Evolutionary conservation across 2,113 vertebrate species (phyloP).

Genomic region (Ivindomyrus marchei): DNA sequence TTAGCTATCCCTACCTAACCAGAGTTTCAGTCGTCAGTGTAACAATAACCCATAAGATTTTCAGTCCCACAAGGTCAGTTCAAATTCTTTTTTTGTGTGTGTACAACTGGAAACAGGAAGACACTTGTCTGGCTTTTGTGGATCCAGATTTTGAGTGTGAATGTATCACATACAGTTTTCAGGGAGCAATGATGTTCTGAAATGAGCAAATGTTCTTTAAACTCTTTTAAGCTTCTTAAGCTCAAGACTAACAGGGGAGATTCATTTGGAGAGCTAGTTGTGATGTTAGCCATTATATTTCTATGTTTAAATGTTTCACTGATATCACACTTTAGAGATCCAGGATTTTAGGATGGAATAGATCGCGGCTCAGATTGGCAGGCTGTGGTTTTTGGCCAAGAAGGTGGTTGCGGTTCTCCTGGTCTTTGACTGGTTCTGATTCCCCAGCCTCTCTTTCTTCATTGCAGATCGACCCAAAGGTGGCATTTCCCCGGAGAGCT

Average conservation of each 20-base stretch:
- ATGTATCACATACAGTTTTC: background rate
- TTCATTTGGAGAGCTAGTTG: background rate
- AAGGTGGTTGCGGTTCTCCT: background rate
- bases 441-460: constrained; percentile 14
- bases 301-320: background rate
- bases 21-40: background rate
- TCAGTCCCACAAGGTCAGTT: background rate
- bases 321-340: background rate
- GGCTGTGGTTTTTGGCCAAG: background rate
- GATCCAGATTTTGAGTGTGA: background rate
- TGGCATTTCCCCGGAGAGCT: constrained; percentile 88
- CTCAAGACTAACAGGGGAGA: background rate
- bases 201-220: background rate
- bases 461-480: constrained; percentile 89
- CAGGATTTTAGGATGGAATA: background rate
- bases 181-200: background rate
- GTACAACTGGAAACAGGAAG: background rate
- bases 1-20: background rate
- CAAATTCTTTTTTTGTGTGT: background rate
- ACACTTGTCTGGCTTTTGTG: background rate
- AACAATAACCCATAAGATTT: background rate
- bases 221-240: background rate
- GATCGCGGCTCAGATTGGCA: background rate
- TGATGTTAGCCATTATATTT: background rate
- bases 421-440: background rate